Base-by-base conservation (phyloP, 2,797 vertebrate genomes). In the Yasuhikotakia modesta region DNA sequence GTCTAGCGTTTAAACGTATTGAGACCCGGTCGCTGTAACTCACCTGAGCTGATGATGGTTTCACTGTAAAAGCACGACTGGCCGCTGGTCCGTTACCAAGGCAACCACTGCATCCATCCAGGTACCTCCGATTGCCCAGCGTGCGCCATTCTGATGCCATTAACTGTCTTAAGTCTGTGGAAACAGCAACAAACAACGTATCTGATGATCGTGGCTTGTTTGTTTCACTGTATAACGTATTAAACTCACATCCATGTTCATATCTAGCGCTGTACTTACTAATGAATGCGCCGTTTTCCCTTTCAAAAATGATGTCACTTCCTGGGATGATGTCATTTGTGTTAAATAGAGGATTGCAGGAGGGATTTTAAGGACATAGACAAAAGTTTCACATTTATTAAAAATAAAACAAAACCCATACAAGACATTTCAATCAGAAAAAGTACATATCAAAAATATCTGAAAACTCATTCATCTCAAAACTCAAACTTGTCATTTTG, bases 181-280 rank as follows among this genome's bases (percentile, higher is more conserved):
- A 89, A 98, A 98, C 27, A 98, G 91, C 68, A 98, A 93, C 2
- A 98, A 94, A 80, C 97, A 98, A 83, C 98, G 98, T 1, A 96
- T 80, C 96, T 94, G 89, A 98, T 98, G 86, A 98, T 98, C n/a
- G n/a, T n/a, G n/a, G n/a, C n/a, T n/a, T n/a, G 90, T 98, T 98
- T 4, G 97, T 96, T 96, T 98, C 90, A 0, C n/a, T 52, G 60
- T 35, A 27, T 39, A 69, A 52, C n/a, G 11, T 8, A 39, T 8
- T 35, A 39, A 39, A 8, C 8, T 10, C 7, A 27, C 4, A 27
- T 27, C 27, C 27, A 4, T 27, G 27, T 27, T 39, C 35, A 39
- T 10, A 39, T 39, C 35, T 8, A 39, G 35, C 11, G 35, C 6
- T 39, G 76, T 22, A 67, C 24, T 39, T n/a, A 93, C 88, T 98